These are phyloP conservation scores for Drosophila pegasa DNA, from an alignment of 2,888 invertebrate species.

Conservation along the genomic window DNA sequence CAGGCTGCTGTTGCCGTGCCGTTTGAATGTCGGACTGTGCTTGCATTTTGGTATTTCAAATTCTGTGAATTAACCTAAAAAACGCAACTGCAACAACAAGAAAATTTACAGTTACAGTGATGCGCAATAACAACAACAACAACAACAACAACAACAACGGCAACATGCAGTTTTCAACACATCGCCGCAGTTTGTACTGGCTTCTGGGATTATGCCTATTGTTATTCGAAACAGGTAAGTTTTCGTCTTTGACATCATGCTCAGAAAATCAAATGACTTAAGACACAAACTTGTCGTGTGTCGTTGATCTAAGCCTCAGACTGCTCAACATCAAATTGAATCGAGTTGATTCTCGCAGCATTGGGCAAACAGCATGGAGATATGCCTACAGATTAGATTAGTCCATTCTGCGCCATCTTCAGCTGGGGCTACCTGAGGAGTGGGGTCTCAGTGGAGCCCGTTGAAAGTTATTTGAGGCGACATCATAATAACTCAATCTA, in stretches of 20 bases:
- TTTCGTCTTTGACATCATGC: slow-evolving; percentile 24
- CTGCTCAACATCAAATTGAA: slow-evolving; percentile 1
- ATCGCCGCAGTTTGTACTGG: slow-evolving; percentile 79
- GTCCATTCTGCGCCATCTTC: too few relatives aligned
- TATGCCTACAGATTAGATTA: neutral
- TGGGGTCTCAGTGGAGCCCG: too few relatives aligned
- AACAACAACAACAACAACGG: slow-evolving; percentile 72
- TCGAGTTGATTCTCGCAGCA: neutral
- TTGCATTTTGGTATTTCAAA: slow-evolving; percentile 64
- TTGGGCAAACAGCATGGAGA: neutral
- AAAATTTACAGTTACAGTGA: slow-evolving; percentile 69
- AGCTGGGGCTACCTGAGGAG: too few relatives aligned
- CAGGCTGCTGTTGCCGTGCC: slow-evolving; percentile 36
- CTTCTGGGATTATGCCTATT: slow-evolving; percentile 83
- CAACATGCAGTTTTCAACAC: slow-evolving; percentile 78
- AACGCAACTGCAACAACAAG: slow-evolving; percentile 56
- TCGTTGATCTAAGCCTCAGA: neutral
- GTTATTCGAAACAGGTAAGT: slow-evolving; percentile 83
- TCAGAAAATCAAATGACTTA: slow-evolving; percentile 47
- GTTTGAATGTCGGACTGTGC: slow-evolving; percentile 47
- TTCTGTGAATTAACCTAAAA: slow-evolving; percentile 74
- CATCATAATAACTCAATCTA: neutral
- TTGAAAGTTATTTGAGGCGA: neutral
- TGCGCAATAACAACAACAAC: slow-evolving; percentile 68
- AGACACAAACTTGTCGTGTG: slow-evolving; percentile 34